Percentiles rank a stretch among this genome's conserved stretches.
These are phyloP conservation scores for Tiphia femorata DNA, from an alignment of 2,888 invertebrate species.

Conservation along the genomic window DNA sequence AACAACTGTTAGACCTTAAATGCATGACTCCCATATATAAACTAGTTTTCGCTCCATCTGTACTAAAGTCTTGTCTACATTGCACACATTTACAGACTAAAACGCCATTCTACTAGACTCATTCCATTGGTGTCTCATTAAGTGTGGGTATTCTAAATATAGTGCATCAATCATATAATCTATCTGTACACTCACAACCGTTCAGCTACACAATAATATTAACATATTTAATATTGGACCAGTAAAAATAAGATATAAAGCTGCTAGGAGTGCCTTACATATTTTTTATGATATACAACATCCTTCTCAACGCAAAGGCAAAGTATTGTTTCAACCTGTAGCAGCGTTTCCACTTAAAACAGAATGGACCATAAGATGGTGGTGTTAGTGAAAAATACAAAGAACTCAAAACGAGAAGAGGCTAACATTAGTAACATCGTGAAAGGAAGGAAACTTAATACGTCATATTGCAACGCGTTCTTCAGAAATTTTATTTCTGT, in stretches of 20 bases:
- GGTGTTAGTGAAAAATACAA: slow-evolving; percentile 29
- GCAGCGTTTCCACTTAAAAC: too few species aligned
- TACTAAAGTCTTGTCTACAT: slow-evolving; percentile 16
- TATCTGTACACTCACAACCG: slow-evolving; percentile 66
- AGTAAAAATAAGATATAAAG: slow-evolving; percentile 34
- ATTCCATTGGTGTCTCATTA: slow-evolving; percentile 49
- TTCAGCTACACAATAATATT: slow-evolving; percentile 65
- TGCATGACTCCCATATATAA: slow-evolving; percentile 12
- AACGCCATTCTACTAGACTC: slow-evolving; percentile 21
- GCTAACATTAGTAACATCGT: slow-evolving; percentile 27
- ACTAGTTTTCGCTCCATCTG: background rate
- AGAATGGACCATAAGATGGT: too few species aligned
- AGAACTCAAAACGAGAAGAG: slow-evolving; percentile 14
- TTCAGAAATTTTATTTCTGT: slow-evolving; percentile 53
- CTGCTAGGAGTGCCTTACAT: too few species aligned
- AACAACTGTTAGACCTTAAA: slow-evolving; percentile 12
- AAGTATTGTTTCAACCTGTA: too few species aligned
- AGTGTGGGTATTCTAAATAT: slow-evolving; percentile 52
- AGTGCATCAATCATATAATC: slow-evolving; percentile 58
- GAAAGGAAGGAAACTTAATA: slow-evolving; percentile 40
- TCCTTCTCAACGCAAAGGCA: slow-evolving; percentile 5
- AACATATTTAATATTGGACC: slow-evolving; percentile 65
- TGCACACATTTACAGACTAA: slow-evolving; percentile 31
- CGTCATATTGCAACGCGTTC: slow-evolving; percentile 39
- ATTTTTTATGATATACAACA: too few species aligned